Evolutionary conservation across 2,888 invertebrate genomes (phyloP), one percentile per base, ranked within the genome.

Genomic region (Rhyacophila evoluta): DNA sequence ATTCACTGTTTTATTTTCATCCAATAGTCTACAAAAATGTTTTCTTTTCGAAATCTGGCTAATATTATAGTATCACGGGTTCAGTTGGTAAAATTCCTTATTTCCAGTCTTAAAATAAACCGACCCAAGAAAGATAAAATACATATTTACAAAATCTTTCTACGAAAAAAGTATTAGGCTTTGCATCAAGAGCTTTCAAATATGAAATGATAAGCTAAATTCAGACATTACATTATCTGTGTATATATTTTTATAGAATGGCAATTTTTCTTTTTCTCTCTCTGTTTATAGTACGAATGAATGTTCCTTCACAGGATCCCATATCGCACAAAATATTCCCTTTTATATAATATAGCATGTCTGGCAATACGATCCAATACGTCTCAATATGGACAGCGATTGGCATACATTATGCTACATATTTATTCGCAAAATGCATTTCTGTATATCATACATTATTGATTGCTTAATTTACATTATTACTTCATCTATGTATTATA

Each of bases 171-270:
- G n/a, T 19, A 10, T 55, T 12, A 39, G 15, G 39, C n/a, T 55
- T 55, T 55, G 19, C 19, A 19, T 19, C 15, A 12, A 15, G 55
- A 55, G 15, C 19, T 55, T 55, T 55, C 19, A 55, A 55, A 55
- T 55, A 55, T 55, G 10, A 55, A 55, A 55, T 55, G 55, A 55
- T 55, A 55, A 55, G 55, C 55, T 55, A 19, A 55, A 55, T 55
- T 55, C 55, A 55, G 55, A 19, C 55, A 19, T 55, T 19, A 55
- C 55, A 55, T 55, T 19, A 55, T 55, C 55, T 19, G 25, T 55
- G 55, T 55, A 55, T n/a, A n/a, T 19, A 55, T 12, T 55, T 19
- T 55, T 55, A 55, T 55, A 55, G 6, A 4, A 33, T 19, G 55
- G 15, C 55, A 55, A 19, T 55, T 55, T 55, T 19, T 19, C 55